Conservation (phyloP, 2,888 invertebrate species). For the Oligia strigilis region DNA sequence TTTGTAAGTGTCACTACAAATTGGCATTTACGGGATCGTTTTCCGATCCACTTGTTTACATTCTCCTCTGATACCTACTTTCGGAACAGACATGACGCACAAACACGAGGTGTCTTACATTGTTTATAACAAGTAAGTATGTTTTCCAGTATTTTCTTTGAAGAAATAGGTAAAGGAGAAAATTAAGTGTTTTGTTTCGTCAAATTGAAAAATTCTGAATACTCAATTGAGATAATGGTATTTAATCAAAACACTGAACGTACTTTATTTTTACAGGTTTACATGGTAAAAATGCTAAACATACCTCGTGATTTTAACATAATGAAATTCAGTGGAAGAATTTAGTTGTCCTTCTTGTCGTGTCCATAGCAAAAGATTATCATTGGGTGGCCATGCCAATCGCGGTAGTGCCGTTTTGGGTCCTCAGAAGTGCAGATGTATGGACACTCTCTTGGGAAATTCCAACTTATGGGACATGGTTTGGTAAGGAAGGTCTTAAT, state of each 20-base stretch:
- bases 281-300: too few relatives aligned
- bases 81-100: not conserved
- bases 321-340: not conserved
- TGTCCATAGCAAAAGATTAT: too few relatives aligned
- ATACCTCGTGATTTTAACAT: not conserved
- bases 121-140: not conserved
- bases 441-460: too few relatives aligned
- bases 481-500: too few relatives aligned
- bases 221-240: slow-evolving; percentile 7
- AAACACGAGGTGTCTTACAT: not conserved
- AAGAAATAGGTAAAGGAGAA: slow-evolving; percentile 4
- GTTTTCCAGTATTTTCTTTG: not conserved
- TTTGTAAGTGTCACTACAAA: not conserved
- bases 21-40: not conserved
- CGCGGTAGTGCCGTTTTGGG: too few relatives aligned
- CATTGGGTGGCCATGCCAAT: too few relatives aligned
- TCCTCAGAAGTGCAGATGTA: too few relatives aligned
- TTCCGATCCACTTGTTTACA: not conserved
- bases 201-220: slow-evolving; percentile 7
- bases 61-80: not conserved
- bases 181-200: slow-evolving; percentile 12
- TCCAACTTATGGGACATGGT: too few relatives aligned
- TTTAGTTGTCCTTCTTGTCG: too few relatives aligned
- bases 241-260: slow-evolving; percentile 10
- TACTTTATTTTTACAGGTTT: not conserved